phyloP scores from a whole-genome alignment of 2,888 invertebrate genomes.

The Nasonovia ribisnigri region DNA sequence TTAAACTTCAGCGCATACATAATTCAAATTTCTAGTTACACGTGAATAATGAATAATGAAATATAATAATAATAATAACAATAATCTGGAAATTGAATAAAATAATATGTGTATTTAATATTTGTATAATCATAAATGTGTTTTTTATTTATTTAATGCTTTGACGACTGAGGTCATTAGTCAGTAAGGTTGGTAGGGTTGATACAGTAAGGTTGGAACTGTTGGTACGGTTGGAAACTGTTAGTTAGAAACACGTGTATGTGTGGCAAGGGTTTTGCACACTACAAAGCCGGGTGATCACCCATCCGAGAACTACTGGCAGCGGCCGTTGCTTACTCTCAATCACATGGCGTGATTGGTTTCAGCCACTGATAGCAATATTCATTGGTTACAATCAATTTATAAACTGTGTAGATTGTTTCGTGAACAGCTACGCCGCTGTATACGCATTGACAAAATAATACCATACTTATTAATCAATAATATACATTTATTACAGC shows the following conservation, averaged over 20 bases:
- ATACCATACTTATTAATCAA: neutral
- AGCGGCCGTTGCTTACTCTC: too few relatives aligned
- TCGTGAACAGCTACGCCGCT: neutral
- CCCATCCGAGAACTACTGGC: too few relatives aligned
- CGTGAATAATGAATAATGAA: neutral
- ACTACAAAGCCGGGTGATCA: too few relatives aligned
- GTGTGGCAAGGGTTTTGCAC: too few relatives aligned
- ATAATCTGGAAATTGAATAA: neutral
- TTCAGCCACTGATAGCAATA: too few relatives aligned
- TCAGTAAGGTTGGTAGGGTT: too few relatives aligned
- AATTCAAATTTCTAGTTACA: neutral
- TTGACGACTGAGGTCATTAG: too few relatives aligned
- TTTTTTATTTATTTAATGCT: too few relatives aligned
- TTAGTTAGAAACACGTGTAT: too few relatives aligned
- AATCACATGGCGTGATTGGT: too few relatives aligned
- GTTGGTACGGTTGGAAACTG: too few relatives aligned
- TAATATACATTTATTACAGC: constrained; percentile 44
- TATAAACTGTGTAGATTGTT: neutral
- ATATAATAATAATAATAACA: neutral
- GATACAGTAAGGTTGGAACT: too few relatives aligned
- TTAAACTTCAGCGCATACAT: neutral
- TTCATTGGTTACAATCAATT: neutral
- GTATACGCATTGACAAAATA: neutral
- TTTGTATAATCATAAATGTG: neutral
- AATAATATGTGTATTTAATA: neutral